phyloP scores from a whole-genome alignment of 2,888 invertebrate species.

The Caenorhabditis drosophilae region DNA sequence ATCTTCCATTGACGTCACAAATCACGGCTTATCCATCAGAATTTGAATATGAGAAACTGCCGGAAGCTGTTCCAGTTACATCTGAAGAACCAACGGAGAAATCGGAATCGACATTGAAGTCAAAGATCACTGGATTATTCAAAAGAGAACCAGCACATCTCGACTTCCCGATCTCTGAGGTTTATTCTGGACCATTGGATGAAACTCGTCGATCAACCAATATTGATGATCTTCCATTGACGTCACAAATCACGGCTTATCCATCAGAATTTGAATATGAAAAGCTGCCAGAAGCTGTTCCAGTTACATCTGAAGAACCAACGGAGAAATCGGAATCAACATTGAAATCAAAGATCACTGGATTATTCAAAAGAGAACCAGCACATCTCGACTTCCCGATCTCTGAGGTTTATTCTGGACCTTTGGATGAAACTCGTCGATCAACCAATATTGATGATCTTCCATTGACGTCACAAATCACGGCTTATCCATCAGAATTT shows the following conservation, averaged over 20 bases:
- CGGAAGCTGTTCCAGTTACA: background rate
- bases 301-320: slow-evolving; percentile 12
- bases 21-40: background rate
- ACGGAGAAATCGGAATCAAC: slow-evolving; percentile 9
- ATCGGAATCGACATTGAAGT: background rate
- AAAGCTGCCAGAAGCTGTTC: slow-evolving; percentile 8
- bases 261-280: slow-evolving; percentile 26
- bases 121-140: slow-evolving; percentile 39
- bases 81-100: background rate
- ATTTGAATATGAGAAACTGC: background rate
- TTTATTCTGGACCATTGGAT: slow-evolving; percentile 12
- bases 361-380: slow-evolving; percentile 40
- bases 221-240: slow-evolving; percentile 39
- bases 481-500: slow-evolving; percentile 3
- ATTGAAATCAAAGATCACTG: slow-evolving; percentile 31
- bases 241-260: slow-evolving; percentile 27
- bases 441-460: background rate
- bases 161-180: background rate
- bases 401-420: slow-evolving; percentile 16
- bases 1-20: background rate
- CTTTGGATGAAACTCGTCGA: slow-evolving; percentile 13
- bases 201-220: slow-evolving; percentile 22
- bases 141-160: slow-evolving; percentile 24
- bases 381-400: slow-evolving; percentile 41
- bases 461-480: slow-evolving; percentile 1